Percentiles rank a stretch among this genome's conserved stretches.
phyloP scores from a whole-genome alignment of 2,113 vertebrate genomes.

The Mesocricetus auratus region DNA sequence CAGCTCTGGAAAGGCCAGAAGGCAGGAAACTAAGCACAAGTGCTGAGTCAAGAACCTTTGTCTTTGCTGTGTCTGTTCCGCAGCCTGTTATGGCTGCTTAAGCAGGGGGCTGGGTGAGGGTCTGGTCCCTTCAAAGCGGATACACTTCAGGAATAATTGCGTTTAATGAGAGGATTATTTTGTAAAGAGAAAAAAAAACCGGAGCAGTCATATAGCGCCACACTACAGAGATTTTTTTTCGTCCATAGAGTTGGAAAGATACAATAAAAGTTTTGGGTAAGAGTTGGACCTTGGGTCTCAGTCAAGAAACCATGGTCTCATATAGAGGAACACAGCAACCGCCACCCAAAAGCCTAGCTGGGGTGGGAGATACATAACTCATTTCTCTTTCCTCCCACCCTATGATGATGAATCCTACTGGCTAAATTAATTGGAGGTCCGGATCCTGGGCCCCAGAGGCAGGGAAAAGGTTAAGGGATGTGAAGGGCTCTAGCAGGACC shows the following conservation, averaged over 20 bases:
- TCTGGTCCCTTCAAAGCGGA: neutral
- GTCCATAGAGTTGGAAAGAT: neutral
- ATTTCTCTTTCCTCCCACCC: neutral
- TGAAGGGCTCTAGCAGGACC: neutral
- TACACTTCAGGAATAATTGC: neutral
- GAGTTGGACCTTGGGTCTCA: neutral
- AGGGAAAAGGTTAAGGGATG: neutral
- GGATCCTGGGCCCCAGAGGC: neutral
- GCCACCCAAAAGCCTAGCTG: neutral
- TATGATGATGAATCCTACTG: neutral
- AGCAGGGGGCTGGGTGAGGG: no score
- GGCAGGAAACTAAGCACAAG: no score
- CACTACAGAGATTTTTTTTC: neutral
- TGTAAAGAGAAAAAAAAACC: no score
- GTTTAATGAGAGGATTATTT: constrained; percentile 30
- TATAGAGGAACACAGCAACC: neutral
- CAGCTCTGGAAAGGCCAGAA: no score
- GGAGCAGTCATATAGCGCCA: neutral
- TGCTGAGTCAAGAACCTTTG: no score
- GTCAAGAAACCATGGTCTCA: neutral
- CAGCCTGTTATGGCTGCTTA: no score
- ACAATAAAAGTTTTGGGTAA: neutral
- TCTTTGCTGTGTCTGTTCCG: no score
- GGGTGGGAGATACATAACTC: neutral
- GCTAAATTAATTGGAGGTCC: neutral